These are phyloP conservation scores for Lineus longissimus DNA, from an alignment of 1,140 invertebrate species.

Conservation along the genomic window DNA sequence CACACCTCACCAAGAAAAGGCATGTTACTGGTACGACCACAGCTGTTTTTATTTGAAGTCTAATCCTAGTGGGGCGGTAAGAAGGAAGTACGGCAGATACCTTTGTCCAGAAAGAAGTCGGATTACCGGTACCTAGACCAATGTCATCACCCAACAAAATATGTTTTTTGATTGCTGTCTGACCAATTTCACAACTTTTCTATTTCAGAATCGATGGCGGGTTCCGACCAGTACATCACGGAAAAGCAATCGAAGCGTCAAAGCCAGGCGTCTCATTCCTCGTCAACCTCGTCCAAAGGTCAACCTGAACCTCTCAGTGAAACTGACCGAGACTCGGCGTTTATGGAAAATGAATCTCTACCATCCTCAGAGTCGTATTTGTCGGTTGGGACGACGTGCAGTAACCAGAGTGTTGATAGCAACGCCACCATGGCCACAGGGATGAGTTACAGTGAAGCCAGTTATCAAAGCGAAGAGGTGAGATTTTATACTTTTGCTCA, in stretches of 20 bases:
- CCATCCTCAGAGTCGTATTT: constrained; percentile 85
- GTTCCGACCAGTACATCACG: neutral
- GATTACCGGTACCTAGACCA: neutral
- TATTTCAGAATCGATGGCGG: neutral
- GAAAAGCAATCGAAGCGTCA: neutral
- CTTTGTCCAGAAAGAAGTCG: no score
- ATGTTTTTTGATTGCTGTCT: neutral
- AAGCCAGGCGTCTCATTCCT: neutral
- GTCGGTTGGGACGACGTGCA: constrained; percentile 56
- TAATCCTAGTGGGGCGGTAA: no score
- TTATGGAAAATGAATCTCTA: constrained; percentile 91
- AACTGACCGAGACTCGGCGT: constrained; percentile 76
- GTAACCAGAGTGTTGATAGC: neutral
- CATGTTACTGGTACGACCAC: no score
- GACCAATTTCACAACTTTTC: no score
- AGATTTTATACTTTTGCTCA: no score
- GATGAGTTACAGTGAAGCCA: no score
- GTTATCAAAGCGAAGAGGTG: no score
- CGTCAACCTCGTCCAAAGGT: neutral
- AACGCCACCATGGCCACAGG: no score
- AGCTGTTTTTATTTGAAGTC: no score
- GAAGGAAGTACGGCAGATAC: no score
- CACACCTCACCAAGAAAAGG: no score
- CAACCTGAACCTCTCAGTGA: no score
- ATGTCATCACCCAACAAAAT: neutral